These are phyloP conservation scores for Microchirus variegatus DNA, from an alignment of 2,797 vertebrate species.

Conservation along the genomic window DNA sequence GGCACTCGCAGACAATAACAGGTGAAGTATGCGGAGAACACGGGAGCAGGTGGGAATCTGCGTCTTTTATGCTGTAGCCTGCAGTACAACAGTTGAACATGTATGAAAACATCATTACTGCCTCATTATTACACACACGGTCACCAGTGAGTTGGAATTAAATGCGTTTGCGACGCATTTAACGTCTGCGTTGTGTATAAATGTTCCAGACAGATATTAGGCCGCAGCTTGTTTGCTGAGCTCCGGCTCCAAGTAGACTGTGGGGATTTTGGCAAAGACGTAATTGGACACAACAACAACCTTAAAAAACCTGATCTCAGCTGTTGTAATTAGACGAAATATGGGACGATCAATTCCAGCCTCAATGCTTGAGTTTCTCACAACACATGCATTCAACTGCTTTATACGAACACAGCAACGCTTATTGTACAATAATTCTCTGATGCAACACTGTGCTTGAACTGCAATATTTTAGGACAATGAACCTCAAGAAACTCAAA, in stretches of 20 bases:
- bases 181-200: conserved; percentile 31
- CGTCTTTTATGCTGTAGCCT: conserved; percentile 5
- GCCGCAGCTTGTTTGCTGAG: conserved; percentile 58
- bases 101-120: conserved; percentile 23
- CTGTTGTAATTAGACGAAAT: conserved; percentile 77
- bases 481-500: conserved; percentile 9
- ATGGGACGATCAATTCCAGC: conserved; percentile 56
- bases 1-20: conserved; percentile 20
- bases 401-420: conserved; percentile 11
- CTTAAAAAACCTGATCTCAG: conserved; percentile 62
- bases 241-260: conserved; percentile 51
- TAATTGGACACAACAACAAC: conserved; percentile 76
- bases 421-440: conserved; percentile 14
- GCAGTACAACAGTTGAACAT: not conserved
- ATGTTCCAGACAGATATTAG: conserved; percentile 47
- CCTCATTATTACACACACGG: conserved; percentile 47
- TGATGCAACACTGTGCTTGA: not conserved
- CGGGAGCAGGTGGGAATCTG: conserved; percentile 10
- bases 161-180: conserved; percentile 31
- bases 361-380: conserved; percentile 10
- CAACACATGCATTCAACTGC: conserved; percentile 23
- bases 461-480: conserved; percentile 39
- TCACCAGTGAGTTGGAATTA: conserved; percentile 46
- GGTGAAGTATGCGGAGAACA: conserved; percentile 1
- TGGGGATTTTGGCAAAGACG: conserved; percentile 72